Percentiles rank a stretch among this genome's conserved stretches.
Evolutionary conservation across 2,113 vertebrate genomes (phyloP).

Genomic region (Dicerorhinus sumatrensis): DNA sequence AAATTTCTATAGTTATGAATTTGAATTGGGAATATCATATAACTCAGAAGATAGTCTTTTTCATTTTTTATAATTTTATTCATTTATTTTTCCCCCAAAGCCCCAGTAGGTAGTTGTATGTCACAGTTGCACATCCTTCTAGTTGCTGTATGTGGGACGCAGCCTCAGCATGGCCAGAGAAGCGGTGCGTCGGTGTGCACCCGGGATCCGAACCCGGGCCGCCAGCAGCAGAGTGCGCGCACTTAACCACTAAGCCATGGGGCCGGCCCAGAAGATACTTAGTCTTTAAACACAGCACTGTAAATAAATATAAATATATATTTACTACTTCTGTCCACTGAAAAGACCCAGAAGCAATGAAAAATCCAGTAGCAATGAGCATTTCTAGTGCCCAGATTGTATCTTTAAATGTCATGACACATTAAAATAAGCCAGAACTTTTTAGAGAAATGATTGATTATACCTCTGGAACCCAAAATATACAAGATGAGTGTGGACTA

Average conservation of each 20-base stretch:
- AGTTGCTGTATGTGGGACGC: too few relatives aligned
- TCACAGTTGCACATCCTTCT: too few relatives aligned
- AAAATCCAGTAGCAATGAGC: not conserved
- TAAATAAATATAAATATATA: not conserved
- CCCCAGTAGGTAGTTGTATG: too few relatives aligned
- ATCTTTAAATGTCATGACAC: not conserved
- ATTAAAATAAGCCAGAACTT: not conserved
- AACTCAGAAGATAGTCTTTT: not conserved
- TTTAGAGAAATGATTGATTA: not conserved
- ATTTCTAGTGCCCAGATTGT: not conserved
- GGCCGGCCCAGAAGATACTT: too few relatives aligned
- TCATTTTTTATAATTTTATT: too few relatives aligned
- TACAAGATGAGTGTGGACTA: not conserved
- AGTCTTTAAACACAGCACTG: not conserved
- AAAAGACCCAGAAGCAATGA: not conserved
- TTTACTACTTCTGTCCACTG: not conserved
- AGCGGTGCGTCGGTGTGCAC: too few relatives aligned
- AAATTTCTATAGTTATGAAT: not conserved
- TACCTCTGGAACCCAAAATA: not conserved
- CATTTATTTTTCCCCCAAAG: too few relatives aligned
- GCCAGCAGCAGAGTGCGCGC: too few relatives aligned
- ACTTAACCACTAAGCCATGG: too few relatives aligned
- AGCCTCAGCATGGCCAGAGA: too few relatives aligned
- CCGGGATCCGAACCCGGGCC: too few relatives aligned
- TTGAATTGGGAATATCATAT: not conserved